Evolutionary conservation across 2,888 invertebrate species (phyloP).

Genomic region (Lomographa bimaculata): DNA sequence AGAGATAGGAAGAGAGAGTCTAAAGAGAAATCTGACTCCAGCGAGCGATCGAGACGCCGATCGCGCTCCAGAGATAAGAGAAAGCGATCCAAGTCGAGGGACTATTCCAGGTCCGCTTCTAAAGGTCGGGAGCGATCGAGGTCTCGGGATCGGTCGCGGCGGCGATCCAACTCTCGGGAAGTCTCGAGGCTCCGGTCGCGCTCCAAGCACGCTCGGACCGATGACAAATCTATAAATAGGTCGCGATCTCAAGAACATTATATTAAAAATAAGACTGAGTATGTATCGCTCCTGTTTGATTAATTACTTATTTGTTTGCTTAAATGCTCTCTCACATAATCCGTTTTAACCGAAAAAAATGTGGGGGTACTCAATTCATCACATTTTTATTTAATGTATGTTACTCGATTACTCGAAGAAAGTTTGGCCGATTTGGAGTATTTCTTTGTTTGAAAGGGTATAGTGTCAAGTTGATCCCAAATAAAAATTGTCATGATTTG

Average conservation of each 20-base stretch:
- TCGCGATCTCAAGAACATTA: conserved; percentile 70
- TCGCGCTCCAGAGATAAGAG: conserved; percentile 61
- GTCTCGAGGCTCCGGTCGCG: conserved; percentile 38
- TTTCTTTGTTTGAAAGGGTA: too few species aligned
- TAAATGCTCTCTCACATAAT: too few species aligned
- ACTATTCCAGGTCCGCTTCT: conserved; percentile 56
- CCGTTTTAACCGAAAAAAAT: too few species aligned
- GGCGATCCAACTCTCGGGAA: conserved; percentile 45
- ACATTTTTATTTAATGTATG: too few species aligned
- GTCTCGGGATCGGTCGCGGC: conserved; percentile 43
- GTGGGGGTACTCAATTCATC: too few species aligned
- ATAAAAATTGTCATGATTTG: too few species aligned
- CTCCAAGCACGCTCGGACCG: conserved; percentile 50
- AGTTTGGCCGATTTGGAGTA: too few species aligned
- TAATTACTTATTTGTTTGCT: too few species aligned
- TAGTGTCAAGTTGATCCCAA: too few species aligned
- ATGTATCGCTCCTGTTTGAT: conserved; percentile 34
- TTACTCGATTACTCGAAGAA: too few species aligned
- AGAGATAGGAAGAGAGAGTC: conserved; percentile 51
- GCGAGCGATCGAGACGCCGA: conserved; percentile 52
- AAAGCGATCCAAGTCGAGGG: conserved; percentile 50
- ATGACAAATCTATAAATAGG: conserved; percentile 58
- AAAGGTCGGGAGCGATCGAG: conserved; percentile 48
- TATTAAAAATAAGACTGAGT: conserved; percentile 71
- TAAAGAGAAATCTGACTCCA: conserved; percentile 58